Percentiles rank a stretch among this genome's conserved stretches.
Evolutionary conservation across 2,113 vertebrate genomes (phyloP).

Genomic region (Scolopax mira): DNA sequence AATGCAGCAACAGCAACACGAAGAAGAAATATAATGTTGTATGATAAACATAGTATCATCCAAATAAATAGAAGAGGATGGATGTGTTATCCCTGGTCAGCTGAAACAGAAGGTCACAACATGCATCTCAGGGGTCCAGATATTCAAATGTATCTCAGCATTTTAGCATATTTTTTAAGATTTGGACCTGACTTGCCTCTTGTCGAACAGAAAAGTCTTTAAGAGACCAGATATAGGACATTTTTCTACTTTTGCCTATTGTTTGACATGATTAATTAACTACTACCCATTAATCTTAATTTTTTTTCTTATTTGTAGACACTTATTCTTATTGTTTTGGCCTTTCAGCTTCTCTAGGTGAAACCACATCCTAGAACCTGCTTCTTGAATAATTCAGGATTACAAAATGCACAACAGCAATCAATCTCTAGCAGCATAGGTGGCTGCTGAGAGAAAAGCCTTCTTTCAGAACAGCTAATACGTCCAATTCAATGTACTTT

Average conservation of each 20-base stretch:
- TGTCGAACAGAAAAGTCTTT: neutral
- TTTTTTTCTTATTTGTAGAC: neutral
- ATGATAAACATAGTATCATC: neutral
- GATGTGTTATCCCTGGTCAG: neutral
- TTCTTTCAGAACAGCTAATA: neutral
- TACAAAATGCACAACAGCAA: neutral
- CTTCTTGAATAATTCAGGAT: slow-evolving; percentile 1
- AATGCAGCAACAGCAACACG: neutral
- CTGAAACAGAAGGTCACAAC: neutral
- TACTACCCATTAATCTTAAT: neutral
- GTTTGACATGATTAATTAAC: neutral
- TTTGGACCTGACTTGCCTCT: neutral
- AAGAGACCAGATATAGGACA: neutral
- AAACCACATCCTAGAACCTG: neutral
- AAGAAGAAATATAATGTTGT: neutral
- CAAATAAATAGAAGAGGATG: neutral
- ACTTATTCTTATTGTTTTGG: neutral
- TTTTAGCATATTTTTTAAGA: neutral
- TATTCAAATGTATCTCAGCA: neutral
- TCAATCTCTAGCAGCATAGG: neutral
- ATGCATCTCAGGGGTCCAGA: neutral
- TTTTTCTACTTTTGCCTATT: neutral
- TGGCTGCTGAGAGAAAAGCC: neutral
- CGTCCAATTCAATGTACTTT: neutral
- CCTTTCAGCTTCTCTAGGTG: neutral